Conservation (phyloP, 1,140 invertebrate species). For the Papilio glaucus region DNA sequence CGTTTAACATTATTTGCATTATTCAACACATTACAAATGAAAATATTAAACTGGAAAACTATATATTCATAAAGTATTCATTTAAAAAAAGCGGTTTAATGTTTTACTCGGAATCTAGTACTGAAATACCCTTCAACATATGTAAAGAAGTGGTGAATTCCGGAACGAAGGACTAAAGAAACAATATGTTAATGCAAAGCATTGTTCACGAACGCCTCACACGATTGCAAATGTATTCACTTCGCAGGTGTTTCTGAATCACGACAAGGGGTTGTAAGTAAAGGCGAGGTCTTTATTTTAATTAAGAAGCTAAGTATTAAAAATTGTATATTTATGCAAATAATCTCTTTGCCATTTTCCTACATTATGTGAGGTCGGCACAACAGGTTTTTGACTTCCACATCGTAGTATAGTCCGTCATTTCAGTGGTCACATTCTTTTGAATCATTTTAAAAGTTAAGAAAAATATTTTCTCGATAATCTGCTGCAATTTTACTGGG, state of each 20-base stretch:
- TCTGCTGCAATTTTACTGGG: no score
- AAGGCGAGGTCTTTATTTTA: constrained; percentile 13
- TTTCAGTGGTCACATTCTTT: no score
- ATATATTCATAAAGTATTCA: neutral
- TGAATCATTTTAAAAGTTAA: no score
- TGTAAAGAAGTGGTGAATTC: constrained; percentile 32
- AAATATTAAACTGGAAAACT: no score
- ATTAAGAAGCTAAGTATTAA: neutral
- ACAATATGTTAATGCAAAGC: constrained; percentile 29
- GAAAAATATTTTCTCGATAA: no score
- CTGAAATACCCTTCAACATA: constrained; percentile 27
- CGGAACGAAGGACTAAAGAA: constrained; percentile 35
- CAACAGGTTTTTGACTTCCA: no score
- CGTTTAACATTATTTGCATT: no score
- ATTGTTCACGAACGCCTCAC: constrained; percentile 26
- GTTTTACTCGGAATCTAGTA: constrained; percentile 14
- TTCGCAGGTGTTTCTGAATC: constrained; percentile 23
- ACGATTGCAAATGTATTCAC: constrained; percentile 38
- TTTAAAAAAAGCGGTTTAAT: neutral
- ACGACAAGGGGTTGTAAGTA: constrained; percentile 18
- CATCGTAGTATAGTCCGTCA: no score
- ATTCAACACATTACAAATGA: no score
- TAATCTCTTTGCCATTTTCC: no score
- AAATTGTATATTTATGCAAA: neutral
- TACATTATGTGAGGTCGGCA: no score